Evolutionary conservation across 2,888 invertebrate species (phyloP), one percentile per base, ranked within the genome.

Genomic region (Homarus gammarus): DNA sequence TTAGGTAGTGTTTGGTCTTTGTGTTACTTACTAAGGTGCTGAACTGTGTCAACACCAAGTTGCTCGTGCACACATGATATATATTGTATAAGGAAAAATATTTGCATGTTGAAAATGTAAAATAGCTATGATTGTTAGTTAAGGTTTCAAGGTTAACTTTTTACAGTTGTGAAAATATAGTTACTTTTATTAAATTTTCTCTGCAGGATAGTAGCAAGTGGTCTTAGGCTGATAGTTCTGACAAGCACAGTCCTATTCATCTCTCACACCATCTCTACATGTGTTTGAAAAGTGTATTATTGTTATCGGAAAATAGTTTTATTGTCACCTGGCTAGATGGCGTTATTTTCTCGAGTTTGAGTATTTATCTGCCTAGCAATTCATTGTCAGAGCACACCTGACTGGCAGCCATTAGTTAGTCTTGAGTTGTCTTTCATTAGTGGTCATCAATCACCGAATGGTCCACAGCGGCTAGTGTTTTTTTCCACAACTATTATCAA

Each of bases 401-500:
- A 64, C n/a, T n/a, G 31, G 27, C 64, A 64, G 31, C 64, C 64
- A 27, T 64, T 27, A 44, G 6, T 44, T 44, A n/a, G 44, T 44
- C 38, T 38, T n/a, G 18, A 61, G 51, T n/a, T 64, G 79, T 38
- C 27, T n/a, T 56, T 56, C 31, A 38, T 64, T 38, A 64, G 18
- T 44, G 36, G n/a, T 10, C 38, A 31, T 36, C 40, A 40, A 18
- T 36, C 40, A 31, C 77, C 31, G 31, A 44, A 44, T 51, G 40
- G 38, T 64, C n/a, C 18, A 61, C 33, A 78, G 51, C 22, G 12
- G 44, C 56, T 18, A 22, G 56, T n/a, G n/a, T n/a, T 61, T 81
- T 79, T 77, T 64, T 81, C 27, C 81, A 81, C 22, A 36, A 36
- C 31, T 49, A 61, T 72, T 61, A 44, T 83, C 49, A 84, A 85